A percentile compares a stretch with the other conserved stretches of the same genome.
Evolutionary conservation across 2,797 vertebrate genomes (phyloP).

Genomic region (Galagoides demidoff): DNA sequence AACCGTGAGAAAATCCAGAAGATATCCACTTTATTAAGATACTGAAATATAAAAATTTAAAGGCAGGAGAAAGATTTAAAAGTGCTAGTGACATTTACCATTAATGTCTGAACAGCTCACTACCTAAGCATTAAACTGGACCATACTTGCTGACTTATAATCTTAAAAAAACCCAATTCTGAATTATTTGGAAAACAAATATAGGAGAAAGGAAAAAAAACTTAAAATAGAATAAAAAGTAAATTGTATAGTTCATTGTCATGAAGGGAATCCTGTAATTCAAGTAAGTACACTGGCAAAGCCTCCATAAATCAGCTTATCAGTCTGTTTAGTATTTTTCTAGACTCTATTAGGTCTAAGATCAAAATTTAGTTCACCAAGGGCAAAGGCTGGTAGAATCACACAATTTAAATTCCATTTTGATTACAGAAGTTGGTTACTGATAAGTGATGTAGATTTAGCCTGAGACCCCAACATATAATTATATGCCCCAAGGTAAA

Average conservation of each 20-base stretch:
- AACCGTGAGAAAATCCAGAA: slow-evolving; percentile 51
- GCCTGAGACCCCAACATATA: neutral
- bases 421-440: neutral
- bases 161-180: slow-evolving; percentile 59
- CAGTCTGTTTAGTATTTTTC: slow-evolving; percentile 19
- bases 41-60: slow-evolving; percentile 40
- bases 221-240: slow-evolving; percentile 84
- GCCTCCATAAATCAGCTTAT: neutral
- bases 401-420: slow-evolving; percentile 10
- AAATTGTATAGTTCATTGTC: slow-evolving; percentile 77
- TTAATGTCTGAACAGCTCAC: neutral
- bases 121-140: neutral
- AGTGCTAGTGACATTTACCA: neutral
- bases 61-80: neutral
- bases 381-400: neutral
- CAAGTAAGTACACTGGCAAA: slow-evolving; percentile 69
- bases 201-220: slow-evolving; percentile 60
- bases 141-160: neutral
- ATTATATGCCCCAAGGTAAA: neutral
- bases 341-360: neutral
- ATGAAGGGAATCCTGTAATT: slow-evolving; percentile 85
- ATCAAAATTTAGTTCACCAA: slow-evolving; percentile 44
- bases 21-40: neutral
- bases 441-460: neutral
- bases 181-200: slow-evolving; percentile 55